These are phyloP conservation scores for Chelon labrosus DNA, from an alignment of 2,797 vertebrate species.

Conservation along the genomic window DNA sequence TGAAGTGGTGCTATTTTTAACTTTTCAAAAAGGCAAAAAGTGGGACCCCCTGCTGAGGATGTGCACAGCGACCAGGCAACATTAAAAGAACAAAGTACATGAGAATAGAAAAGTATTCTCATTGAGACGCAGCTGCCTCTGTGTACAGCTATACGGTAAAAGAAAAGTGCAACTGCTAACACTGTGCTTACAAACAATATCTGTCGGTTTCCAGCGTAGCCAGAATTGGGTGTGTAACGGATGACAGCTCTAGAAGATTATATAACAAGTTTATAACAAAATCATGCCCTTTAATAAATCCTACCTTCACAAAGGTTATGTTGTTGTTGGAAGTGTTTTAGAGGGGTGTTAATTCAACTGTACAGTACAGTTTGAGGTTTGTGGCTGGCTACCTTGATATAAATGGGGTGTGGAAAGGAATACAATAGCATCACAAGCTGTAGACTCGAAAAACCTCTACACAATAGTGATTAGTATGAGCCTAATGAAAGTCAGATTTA, in stretches of 20 bases:
- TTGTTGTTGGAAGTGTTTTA: slow-evolving; percentile 13
- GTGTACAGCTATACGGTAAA: slow-evolving; percentile 19
- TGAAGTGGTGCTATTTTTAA: slow-evolving; percentile 88
- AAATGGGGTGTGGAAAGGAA: background rate
- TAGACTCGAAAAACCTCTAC: background rate
- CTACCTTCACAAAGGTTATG: slow-evolving; percentile 4
- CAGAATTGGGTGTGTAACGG: slow-evolving; percentile 8
- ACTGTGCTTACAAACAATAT: slow-evolving; percentile 27
- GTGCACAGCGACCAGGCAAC: slow-evolving; percentile 67
- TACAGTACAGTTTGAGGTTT: slow-evolving; percentile 2
- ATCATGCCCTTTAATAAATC: slow-evolving; percentile 22
- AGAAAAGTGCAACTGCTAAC: slow-evolving; percentile 8
- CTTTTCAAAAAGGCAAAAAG: slow-evolving; percentile 77
- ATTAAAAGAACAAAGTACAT: slow-evolving; percentile 76
- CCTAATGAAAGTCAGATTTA: background rate
- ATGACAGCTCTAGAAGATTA: slow-evolving; percentile 9
- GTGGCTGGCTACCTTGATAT: background rate
- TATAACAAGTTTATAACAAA: slow-evolving; percentile 25
- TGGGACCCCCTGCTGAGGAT: slow-evolving; percentile 72
- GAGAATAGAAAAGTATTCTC: slow-evolving; percentile 59
- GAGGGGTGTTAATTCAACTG: slow-evolving; percentile 18
- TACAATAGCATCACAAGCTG: slow-evolving; percentile 5
- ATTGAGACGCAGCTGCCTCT: slow-evolving; percentile 34
- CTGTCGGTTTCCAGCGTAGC: slow-evolving; percentile 24
- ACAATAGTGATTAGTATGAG: background rate